These are phyloP conservation scores for Paratilapia polleni DNA, from an alignment of 2,113 vertebrate genomes.

Conservation along the genomic window DNA sequence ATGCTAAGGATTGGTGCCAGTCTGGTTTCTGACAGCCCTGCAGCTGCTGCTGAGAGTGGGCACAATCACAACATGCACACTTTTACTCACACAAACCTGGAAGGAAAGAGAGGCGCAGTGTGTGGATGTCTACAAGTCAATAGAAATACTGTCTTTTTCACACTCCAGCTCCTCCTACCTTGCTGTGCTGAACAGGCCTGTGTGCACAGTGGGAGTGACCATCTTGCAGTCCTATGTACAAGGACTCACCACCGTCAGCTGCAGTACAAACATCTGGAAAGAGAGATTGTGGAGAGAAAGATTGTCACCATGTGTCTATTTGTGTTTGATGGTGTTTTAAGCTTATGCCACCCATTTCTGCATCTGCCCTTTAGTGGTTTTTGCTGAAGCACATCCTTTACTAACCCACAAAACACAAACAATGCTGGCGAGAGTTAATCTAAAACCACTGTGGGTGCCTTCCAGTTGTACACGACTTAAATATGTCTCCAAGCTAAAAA, in stretches of 20 bases:
- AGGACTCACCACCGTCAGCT: conserved; percentile 46
- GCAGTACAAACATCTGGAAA: conserved; percentile 74
- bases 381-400: background rate
- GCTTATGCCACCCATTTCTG: background rate
- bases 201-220: conserved; percentile 60
- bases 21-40: conserved; percentile 51
- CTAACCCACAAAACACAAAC: conserved; percentile 48
- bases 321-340: background rate
- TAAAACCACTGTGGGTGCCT: conserved; percentile 10
- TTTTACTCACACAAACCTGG: conserved; percentile 17
- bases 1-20: conserved; percentile 65
- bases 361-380: background rate
- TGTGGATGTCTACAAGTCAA: background rate
- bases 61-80: background rate
- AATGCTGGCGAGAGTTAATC: conserved; percentile 5
- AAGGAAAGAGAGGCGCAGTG: background rate
- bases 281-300: background rate
- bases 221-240: conserved; percentile 56
- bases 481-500: conserved; percentile 50
- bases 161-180: conserved; percentile 66
- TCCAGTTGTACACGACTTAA: conserved; percentile 18
- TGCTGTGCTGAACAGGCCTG: conserved; percentile 77
- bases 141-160: background rate
- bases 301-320: background rate
- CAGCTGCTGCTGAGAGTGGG: conserved; percentile 48